phyloP scores from a whole-genome alignment of 2,113 vertebrate genomes.

The Spea multiplicata region DNA sequence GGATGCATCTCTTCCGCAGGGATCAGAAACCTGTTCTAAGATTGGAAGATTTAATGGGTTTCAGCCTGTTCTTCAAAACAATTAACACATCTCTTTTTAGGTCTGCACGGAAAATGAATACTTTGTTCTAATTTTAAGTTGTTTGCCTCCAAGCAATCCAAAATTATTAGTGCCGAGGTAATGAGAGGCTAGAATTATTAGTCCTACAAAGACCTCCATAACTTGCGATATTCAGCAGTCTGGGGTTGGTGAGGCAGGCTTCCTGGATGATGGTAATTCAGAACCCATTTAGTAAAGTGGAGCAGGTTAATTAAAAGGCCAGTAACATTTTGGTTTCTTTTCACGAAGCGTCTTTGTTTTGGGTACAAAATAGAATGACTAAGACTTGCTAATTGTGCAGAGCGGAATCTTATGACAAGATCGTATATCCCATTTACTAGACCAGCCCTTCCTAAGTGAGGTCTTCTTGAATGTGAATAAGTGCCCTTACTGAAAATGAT shows the following conservation, averaged over 20 bases:
- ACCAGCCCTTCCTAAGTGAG: too few species aligned
- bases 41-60: slow-evolving; percentile 20
- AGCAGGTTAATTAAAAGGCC: too few species aligned
- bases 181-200: not conserved
- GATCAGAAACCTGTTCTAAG: slow-evolving; percentile 4
- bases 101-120: not conserved
- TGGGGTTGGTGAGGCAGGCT: not conserved
- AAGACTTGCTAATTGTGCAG: too few species aligned
- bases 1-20: slow-evolving; percentile 8
- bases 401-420: too few species aligned
- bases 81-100: not conserved
- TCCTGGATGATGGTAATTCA: not conserved
- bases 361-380: too few species aligned
- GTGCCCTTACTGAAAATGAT: too few species aligned
- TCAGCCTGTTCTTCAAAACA: slow-evolving; percentile 4
- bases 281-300: not conserved
- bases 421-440: too few species aligned
- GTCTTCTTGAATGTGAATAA: too few species aligned
- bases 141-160: not conserved
- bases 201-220: not conserved
- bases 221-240: not conserved
- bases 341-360: too few species aligned
- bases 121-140: not conserved
- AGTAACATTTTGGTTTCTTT: too few species aligned
- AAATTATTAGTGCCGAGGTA: not conserved